Conservation (phyloP, 2,888 invertebrate genomes). For the Aproaerema taeniolella region DNA sequence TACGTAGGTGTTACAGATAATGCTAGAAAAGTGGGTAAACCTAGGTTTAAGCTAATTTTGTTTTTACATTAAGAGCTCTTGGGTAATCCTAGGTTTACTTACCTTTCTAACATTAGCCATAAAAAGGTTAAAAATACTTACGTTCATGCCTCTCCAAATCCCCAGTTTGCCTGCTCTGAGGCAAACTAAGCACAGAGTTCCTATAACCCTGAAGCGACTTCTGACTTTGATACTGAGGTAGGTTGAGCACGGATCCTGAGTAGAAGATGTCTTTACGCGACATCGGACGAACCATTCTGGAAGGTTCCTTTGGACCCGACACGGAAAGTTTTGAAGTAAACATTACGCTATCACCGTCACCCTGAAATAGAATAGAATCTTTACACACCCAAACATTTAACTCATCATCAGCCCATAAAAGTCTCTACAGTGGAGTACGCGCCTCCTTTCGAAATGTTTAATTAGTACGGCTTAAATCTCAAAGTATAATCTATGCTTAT, state of each 20-base stretch:
- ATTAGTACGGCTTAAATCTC: too few species aligned
- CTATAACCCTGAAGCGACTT: slow-evolving; percentile 93
- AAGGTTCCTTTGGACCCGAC: slow-evolving; percentile 52
- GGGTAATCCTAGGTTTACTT: too few species aligned
- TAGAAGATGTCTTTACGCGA: slow-evolving; percentile 98
- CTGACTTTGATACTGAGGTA: slow-evolving; percentile 95
- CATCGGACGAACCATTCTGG: slow-evolving; percentile 90
- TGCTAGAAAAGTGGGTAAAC: too few species aligned
- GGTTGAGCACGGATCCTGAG: slow-evolving; percentile 94
- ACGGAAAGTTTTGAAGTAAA: slow-evolving; percentile 83
- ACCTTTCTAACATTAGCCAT: too few species aligned
- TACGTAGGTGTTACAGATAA: too few species aligned
- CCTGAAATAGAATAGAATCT: slow-evolving; percentile 46
- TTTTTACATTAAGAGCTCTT: too few species aligned
- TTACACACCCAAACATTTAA: too few species aligned
- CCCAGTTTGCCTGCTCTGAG: slow-evolving; percentile 81
- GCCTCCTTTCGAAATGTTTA: too few species aligned
- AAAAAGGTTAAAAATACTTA: slow-evolving; percentile 67
- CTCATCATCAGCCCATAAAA: too few species aligned
- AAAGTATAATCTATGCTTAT: too few species aligned
- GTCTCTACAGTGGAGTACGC: too few species aligned
- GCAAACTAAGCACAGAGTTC: slow-evolving; percentile 93
- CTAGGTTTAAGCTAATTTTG: too few species aligned
- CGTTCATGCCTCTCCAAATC: slow-evolving; percentile 83
- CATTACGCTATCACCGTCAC: slow-evolving; percentile 82